Conservation (phyloP, 2,113 vertebrate genomes). For the Heterotis niloticus region DNA sequence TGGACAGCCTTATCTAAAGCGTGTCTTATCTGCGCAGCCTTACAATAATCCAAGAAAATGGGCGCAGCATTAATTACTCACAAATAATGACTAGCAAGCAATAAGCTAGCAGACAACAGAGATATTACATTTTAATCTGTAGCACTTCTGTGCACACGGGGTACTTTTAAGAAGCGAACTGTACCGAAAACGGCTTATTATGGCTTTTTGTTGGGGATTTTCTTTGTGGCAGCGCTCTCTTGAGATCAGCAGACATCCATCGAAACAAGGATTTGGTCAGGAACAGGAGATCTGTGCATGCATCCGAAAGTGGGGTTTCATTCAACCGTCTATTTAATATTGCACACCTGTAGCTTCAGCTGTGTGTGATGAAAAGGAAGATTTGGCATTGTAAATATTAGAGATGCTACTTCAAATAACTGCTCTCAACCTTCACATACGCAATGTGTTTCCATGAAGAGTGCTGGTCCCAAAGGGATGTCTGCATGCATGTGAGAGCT, state of each 20-base stretch:
- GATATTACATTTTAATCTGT: conserved; percentile 6
- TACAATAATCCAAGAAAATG: background rate
- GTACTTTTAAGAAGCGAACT: background rate
- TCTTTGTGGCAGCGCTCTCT: too few species aligned
- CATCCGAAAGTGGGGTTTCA: background rate
- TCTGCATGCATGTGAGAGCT: too few species aligned
- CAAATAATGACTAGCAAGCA: background rate
- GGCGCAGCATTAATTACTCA: conserved; percentile 45
- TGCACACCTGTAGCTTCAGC: too few species aligned
- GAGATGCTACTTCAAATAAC: too few species aligned
- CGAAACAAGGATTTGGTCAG: too few species aligned
- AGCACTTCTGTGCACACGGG: background rate
- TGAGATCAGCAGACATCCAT: too few species aligned
- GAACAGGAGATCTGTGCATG: background rate
- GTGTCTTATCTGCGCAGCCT: conserved; percentile 7
- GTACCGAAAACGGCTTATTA: too few species aligned
- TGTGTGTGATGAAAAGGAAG: background rate
- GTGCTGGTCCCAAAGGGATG: too few species aligned
- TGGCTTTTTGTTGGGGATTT: too few species aligned
- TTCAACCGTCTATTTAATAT: background rate
- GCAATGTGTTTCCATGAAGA: too few species aligned
- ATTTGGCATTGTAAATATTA: too few species aligned
- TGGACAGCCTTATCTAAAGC: conserved; percentile 11
- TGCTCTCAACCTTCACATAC: too few species aligned
- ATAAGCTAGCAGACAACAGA: background rate